Conservation (phyloP, 2,888 invertebrate species). For the Eumacrocentrus americanus region DNA sequence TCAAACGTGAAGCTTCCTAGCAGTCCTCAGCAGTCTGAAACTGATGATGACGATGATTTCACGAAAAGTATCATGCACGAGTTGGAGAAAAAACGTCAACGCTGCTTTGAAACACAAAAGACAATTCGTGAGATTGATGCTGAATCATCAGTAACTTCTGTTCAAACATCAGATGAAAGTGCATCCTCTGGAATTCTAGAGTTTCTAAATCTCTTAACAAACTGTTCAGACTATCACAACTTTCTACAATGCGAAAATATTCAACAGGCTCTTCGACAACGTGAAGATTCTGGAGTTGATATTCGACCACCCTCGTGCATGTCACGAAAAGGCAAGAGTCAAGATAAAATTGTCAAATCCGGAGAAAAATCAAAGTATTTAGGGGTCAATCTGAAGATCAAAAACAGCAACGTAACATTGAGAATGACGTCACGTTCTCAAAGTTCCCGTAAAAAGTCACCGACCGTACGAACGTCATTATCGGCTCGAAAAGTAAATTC, state of each 20-base stretch:
- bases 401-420: background rate
- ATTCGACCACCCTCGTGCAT: constrained; percentile 14
- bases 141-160: constrained; percentile 27
- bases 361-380: background rate
- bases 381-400: too few relatives aligned
- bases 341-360: too few relatives aligned
- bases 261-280: background rate
- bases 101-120: constrained; percentile 53
- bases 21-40: too few relatives aligned
- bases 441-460: background rate
- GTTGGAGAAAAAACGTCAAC: constrained; percentile 48
- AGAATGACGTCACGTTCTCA: background rate
- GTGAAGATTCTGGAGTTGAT: constrained; percentile 29
- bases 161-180: constrained; percentile 31
- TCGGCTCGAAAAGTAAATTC: background rate
- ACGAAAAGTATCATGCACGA: constrained; percentile 45
- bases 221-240: constrained; percentile 47
- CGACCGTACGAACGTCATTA: background rate
- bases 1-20: background rate
- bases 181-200: constrained; percentile 29
- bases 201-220: constrained; percentile 45
- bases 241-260: constrained; percentile 31
- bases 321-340: background rate
- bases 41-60: constrained; percentile 39
- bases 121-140: constrained; percentile 48